phyloP scores from a whole-genome alignment of 2,888 invertebrate species.

The Diarsia mendica region DNA sequence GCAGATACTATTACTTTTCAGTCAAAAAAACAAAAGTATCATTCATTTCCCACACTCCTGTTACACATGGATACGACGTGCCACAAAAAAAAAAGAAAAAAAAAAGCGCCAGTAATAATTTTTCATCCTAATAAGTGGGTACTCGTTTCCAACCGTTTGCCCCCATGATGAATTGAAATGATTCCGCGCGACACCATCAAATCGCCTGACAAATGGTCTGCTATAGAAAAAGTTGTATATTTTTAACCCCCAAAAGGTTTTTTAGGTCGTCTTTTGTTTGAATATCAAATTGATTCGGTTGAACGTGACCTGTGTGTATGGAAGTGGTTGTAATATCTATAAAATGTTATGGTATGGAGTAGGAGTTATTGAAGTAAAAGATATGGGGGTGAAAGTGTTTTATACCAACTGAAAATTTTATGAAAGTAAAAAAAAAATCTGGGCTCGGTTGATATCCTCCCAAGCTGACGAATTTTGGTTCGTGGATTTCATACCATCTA shows the following conservation, averaged over 20 bases:
- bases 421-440: not conserved
- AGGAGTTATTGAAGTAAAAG: constrained; percentile 25
- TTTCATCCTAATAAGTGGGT: constrained; percentile 64
- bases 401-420: not conserved
- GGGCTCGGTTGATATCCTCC: not conserved
- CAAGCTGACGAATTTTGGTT: not conserved
- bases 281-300: constrained; percentile 58
- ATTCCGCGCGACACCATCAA: constrained; percentile 57
- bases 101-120: constrained; percentile 33
- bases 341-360: constrained; percentile 34
- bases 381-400: constrained; percentile 25
- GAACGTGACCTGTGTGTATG: constrained; percentile 47
- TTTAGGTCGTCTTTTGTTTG: constrained; percentile 39
- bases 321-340: constrained; percentile 30
- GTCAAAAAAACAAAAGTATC: not conserved
- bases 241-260: constrained; percentile 36
- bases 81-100: constrained; percentile 12
- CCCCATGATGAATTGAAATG: constrained; percentile 64
- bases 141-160: constrained; percentile 57
- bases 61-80: not conserved
- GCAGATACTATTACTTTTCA: not conserved
- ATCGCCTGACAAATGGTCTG: constrained; percentile 61
- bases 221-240: constrained; percentile 44
- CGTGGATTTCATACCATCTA: not conserved
- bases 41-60: not conserved